Base-by-base conservation (phyloP, 2,888 invertebrate genomes). In the Hyppa rectilinea region DNA sequence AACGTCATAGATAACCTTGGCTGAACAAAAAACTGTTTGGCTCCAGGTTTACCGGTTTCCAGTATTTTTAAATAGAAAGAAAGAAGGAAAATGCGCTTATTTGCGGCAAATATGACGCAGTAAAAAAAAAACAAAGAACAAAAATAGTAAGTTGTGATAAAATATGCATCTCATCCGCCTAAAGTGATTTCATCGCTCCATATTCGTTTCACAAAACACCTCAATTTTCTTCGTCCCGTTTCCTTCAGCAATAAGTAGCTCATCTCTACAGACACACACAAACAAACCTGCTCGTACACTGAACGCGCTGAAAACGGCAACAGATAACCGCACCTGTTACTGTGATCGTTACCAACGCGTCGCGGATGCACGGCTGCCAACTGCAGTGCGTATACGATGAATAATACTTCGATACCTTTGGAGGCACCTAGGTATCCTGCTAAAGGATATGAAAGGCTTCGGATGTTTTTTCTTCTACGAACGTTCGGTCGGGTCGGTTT, bases 281-380 rank as follows among this genome's bases (percentile, higher is more conserved):
- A 29, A 53, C n/a, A 64, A 14, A 56, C 6, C 12, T 14, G 9
- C 5, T 45, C 40, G 17, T 62, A 45, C 9, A 53, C 36, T 74
- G 43, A 29, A 29, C 23, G 40, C 34, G 34, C 43, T 80, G 64
- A 75, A 74, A 78, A 49, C 56, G 40, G 56, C n/a, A 12, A 49
- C 62, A 76, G 77, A 66, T 66, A 76, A 47, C 45, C 10, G 40
- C 78, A 81, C 78, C 77, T 76, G 81, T 66, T 76, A 47, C 29
- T 62, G 49, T 36, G 55, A 59, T 56, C 61, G 36, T 63, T 59
- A 58, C 38, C 53, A 67, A 65, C 55, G 45, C 50, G 65, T 60
- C 50, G 81, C 47, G 55, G 59, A 49, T 52, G 58, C 53, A 58
- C 17, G 26, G 29, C 29, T 60, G 70, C 70, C 78, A 81, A 75